Evolutionary conservation across 1,140 invertebrate genomes (phyloP), one percentile per base, ranked within the genome.

Genomic region (Drosophila navojoa): DNA sequence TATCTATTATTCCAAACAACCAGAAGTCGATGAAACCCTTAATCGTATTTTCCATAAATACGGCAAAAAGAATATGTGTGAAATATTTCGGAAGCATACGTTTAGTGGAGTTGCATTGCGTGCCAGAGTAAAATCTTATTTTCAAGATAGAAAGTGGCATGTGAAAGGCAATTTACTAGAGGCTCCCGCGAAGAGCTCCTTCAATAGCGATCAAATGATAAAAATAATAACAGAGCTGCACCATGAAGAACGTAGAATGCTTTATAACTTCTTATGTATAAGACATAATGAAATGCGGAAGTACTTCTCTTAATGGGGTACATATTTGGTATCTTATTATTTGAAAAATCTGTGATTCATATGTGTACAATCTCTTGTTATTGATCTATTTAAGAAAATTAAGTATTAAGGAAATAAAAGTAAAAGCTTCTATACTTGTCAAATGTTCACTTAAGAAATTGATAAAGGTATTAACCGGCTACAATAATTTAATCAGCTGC

Each of bases 41-140:
- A 58, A 81, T 2, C 67, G 70, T 5, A 80, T 84, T 27, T 72
- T 81, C 38, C 58, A 81, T 29, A 86, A 86, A 54, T 87, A 79
- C 45, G 81, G 81, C 1, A 86, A 86, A 15, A 87, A 87, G 42
- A 87, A 86, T 38, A 66, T 86, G 71, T 81, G 59, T 29, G 81
- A 86, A 32, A 35, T 86, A 35, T 86, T 81, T 38, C 64, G 82
- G 5, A 81, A 71, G 5, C 78, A 82, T 5, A 63, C 79, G 0
- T 87, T 76, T 6, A 87, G 82, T 22, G 81, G 81, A 1, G 47
- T 57, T 9, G 72, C 42, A 0, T 19, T 86, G 38, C 60, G 79
- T 3, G 58, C 61, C 6, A 70, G 53, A 40, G 81, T 87, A 1
- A 86, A 87, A 44, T 70, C 71, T 6, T 66, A 71, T 54, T 86